Percentiles rank a stretch among this genome's conserved stretches.
Conservation (phyloP, 2,888 invertebrate genomes). For the Rhamphomyia laevipes region DNA sequence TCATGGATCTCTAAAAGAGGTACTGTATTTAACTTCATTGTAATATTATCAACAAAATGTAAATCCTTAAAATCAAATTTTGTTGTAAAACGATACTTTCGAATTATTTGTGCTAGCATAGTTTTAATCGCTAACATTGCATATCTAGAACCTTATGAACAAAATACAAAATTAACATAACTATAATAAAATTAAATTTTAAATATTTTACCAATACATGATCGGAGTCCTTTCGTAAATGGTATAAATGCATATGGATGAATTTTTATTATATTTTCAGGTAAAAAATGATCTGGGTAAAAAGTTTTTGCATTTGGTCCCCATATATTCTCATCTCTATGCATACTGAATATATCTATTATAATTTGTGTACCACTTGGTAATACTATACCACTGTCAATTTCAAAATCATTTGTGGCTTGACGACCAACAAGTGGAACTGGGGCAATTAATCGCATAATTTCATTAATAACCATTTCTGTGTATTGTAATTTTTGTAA, state of each 20-base stretch:
- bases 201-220: slow-evolving; percentile 26
- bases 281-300: slow-evolving; percentile 33
- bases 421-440: slow-evolving; percentile 5
- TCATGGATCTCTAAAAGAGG: too few relatives aligned
- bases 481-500: slow-evolving; percentile 4
- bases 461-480: slow-evolving; percentile 7
- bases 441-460: slow-evolving; percentile 4
- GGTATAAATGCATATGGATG: slow-evolving; percentile 33
- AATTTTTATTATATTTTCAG: slow-evolving; percentile 25
- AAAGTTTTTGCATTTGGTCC: slow-evolving; percentile 30
- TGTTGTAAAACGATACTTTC: too few relatives aligned
- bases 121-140: too few relatives aligned
- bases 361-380: slow-evolving; percentile 10
- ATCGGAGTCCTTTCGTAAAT: slow-evolving; percentile 31
- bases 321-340: slow-evolving; percentile 30
- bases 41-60: too few relatives aligned
- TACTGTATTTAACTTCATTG: too few relatives aligned
- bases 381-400: not conserved
- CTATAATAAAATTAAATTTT: too few relatives aligned
- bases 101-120: too few relatives aligned
- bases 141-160: too few relatives aligned
- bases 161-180: too few relatives aligned
- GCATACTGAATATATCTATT: slow-evolving; percentile 28
- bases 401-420: not conserved
- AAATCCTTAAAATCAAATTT: too few relatives aligned